Base-by-base conservation (phyloP, 2,888 invertebrate genomes). In the Drosophila helvetica region DNA sequence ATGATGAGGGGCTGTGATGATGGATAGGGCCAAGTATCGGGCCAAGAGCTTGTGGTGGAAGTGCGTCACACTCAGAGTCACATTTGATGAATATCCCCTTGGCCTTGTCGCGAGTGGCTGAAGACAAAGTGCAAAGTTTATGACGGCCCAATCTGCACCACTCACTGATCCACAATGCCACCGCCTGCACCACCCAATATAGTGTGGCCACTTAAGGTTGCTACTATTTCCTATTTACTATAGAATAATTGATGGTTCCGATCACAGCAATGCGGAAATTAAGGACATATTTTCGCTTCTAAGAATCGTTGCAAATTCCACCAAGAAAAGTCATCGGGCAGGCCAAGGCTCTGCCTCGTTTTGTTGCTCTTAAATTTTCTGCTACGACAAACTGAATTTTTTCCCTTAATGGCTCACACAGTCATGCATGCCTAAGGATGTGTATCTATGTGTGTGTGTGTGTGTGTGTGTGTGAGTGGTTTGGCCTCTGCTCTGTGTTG, bases 81-180 rank as follows among this genome's bases (percentile, higher is more conserved):
- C 74, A 77, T 87, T 87, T 82, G 88, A 87, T 87, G 81, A 60
- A 87, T 85, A 79, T 87, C 66, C 75, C 66, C 79, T 79, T 81
- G 88, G 82, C 82, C 82, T 87, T 87, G 86, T 87, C 86, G 86
- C 85, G 85, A 85, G 68, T 74, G 79, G 62, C 56, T 69, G 66
- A 75, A 53, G 57, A 57, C 51, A 57, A 47, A 72, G 54, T 58
- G 65, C 74, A 73, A 47, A 3, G 33, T 33, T 33, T 33, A 12
- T 12, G 33, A 33, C 10, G 15, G 12, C 12, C 33, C 33, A 15
- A 12, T 15, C 38, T 38, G 38, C 15, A 38, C 6, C 27, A 27
- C 27, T 17, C 43, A 52, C 10, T 52, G 15, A 30, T 7, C 7
- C 27, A 27, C 27, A 27, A 27, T 8, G 27, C 27, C 27, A 27